These are phyloP conservation scores for Grus americana DNA, from an alignment of 2,113 vertebrate genomes.

Conservation along the genomic window DNA sequence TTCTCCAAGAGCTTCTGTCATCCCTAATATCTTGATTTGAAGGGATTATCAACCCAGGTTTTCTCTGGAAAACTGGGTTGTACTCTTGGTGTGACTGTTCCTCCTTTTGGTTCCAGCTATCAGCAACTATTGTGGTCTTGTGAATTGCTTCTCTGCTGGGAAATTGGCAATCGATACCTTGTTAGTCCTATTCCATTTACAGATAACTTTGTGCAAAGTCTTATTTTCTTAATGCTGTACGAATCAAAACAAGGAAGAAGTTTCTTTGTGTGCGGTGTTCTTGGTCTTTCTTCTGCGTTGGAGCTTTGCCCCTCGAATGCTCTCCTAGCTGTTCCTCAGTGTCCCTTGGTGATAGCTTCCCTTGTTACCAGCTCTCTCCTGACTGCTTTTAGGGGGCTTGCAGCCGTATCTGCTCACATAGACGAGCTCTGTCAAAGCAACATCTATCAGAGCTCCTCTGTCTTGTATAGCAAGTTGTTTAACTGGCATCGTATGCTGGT, in stretches of 20 bases:
- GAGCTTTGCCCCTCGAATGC: background rate
- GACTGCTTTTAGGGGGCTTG: background rate
- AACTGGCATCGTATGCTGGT: background rate
- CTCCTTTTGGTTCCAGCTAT: background rate
- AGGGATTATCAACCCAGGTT: background rate
- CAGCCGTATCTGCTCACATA: background rate
- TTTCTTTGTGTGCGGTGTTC: background rate
- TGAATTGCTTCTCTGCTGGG: background rate
- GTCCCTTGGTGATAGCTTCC: background rate
- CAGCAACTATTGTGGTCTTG: background rate
- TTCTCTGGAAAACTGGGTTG: background rate
- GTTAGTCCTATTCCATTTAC: background rate
- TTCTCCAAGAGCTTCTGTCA: background rate
- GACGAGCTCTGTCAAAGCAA: background rate
- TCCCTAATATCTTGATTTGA: background rate
- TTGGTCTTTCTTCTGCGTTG: background rate
- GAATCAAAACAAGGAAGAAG: background rate
- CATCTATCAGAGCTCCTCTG: background rate
- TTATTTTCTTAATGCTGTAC: background rate
- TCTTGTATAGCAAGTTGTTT: background rate
- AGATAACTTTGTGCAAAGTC: background rate
- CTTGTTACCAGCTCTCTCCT: background rate
- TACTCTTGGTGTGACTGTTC: background rate
- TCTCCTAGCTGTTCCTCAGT: background rate
- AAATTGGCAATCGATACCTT: background rate